Base-by-base conservation (phyloP, 2,888 invertebrate species). In the Mesochorus sp. region DNA sequence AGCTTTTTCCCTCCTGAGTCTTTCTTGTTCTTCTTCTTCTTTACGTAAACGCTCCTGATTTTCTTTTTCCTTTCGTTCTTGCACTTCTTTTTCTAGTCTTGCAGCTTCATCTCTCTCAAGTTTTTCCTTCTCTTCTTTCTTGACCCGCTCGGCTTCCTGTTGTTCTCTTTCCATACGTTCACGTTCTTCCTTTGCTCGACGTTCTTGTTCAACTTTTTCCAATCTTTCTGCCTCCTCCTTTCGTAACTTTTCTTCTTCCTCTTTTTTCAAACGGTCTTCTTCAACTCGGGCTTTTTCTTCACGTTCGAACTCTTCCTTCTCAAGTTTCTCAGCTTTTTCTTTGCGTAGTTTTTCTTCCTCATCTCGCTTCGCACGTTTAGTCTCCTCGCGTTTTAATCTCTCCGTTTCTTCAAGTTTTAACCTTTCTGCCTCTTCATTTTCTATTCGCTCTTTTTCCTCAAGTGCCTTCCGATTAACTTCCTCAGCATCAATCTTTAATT, bases 1-100 rank as follows among this genome's bases (percentile, higher is more conserved):
- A n/a, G n/a, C n/a, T n/a, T n/a, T n/a, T n/a, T n/a, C n/a, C 21
- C 6, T 77, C 24, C 73, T 51, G 68, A 89, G 85, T 79, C 91
- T 90, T 17, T 64, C 79, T 44, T 44, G 17, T 44, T 61, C 28
- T 44, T 62, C 62, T 4, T 81, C 82, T 86, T 91, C 78, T 89
- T 89, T 55, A 19, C 10, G 1, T 90, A 89, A 1, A 87, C 84
- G 1, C 87, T 87, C 79, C 59, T 17, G 17, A 10, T 55, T 19
- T 55, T 55, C 53, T 12, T 19, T 61, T 19, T 39, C 10, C 12
- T 2, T 26, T n/a, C 68, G 78, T 19, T 71, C 83, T 64, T 44
- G 78, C 70, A 79, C 68, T 19, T 61, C 71, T 72, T 87, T 85
- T 10, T 83, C 83, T 68, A 66, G 55, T 47, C 59, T 61, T 12